Evolutionary conservation across 1,140 invertebrate genomes (phyloP), one percentile per base, ranked within the genome.

Genomic region (Drosophila kanapiae): DNA sequence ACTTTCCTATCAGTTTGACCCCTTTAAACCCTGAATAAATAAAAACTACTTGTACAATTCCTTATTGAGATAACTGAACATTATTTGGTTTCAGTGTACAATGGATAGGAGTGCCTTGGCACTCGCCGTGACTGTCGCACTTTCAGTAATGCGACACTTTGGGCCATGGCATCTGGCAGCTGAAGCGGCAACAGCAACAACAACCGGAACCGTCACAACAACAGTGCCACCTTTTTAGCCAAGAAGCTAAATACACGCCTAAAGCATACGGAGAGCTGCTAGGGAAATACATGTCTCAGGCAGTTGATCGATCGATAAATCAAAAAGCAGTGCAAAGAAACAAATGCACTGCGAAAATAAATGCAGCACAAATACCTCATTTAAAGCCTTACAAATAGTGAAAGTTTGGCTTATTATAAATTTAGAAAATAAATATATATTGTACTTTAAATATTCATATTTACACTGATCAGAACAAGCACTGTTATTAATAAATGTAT

Each of bases 131-230:
- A 49, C 49, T 71, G 69, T 67, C 69, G 64, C 72, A 92, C 62
- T 82, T 91, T 57, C 84, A 74, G 82, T 88, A 93, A 91, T 87
- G 84, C 71, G 91, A 84, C 72, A 84, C 77, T 84, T 80, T 93
- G 78, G 51, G 40, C 61, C 81, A 67, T 54, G 70, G 60, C 45
- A 68, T 79, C 70, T 78, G 79, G 75, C 75, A 78, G 61, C 74
- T 42, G 47, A 58, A 76, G 49, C 40, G 56, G 29, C n/a, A 37
- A 11, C 42, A 37, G 10, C 13, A 29, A 10, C 38, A 43, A 14
- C 37, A n/a, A 27, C 33, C 45, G 61, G 48, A 40, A 51, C 33
- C 31, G 49, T 27, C 48, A 54, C 79, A 53, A 60, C 59, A 59
- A 56, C 47, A 40, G 38, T 13, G 48, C 40, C 77, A 69, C 31